Percentiles rank a stretch among this genome's conserved stretches.
Evolutionary conservation across 2,797 vertebrate genomes (phyloP).

Genomic region (Tragopan temminckii): DNA sequence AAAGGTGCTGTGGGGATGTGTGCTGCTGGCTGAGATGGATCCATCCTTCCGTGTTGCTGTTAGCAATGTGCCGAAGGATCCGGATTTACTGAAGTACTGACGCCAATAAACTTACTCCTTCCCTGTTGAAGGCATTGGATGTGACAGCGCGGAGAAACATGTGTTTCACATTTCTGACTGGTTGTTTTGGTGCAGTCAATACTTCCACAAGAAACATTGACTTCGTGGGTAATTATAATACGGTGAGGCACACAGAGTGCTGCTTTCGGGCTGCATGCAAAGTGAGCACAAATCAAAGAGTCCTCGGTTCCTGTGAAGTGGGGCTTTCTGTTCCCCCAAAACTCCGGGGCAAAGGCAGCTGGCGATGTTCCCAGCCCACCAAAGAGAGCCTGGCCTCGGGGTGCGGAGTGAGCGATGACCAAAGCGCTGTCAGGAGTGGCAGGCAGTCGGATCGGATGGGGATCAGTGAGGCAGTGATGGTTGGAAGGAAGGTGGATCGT

Average conservation of each 20-base stretch:
- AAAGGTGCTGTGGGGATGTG: constrained; percentile 64
- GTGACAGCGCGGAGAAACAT: constrained; percentile 67
- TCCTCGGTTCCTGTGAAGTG: neutral
- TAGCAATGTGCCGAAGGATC: constrained; percentile 41
- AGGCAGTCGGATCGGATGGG: constrained; percentile 30
- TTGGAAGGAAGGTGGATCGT: constrained; percentile 34
- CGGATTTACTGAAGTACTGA: constrained; percentile 53
- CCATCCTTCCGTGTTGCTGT: constrained; percentile 29
- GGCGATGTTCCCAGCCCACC: neutral
- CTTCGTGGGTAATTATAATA: constrained; percentile 46
- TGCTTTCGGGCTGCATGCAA: constrained; percentile 14
- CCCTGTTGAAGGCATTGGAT: constrained; percentile 50
- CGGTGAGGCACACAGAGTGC: constrained; percentile 43
- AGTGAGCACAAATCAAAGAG: constrained; percentile 53
- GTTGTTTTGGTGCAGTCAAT: constrained; percentile 73
- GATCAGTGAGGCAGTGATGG: constrained; percentile 23
- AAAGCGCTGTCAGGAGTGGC: constrained; percentile 30
- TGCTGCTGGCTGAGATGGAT: constrained; percentile 64
- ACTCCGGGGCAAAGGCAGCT: constrained; percentile 8
- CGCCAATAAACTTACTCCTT: constrained; percentile 54
- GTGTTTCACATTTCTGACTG: constrained; percentile 73
- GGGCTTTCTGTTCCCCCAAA: neutral
- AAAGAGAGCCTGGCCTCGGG: constrained; percentile 4
- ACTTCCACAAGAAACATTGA: constrained; percentile 60
- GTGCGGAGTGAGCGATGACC: constrained; percentile 19